Conservation (phyloP, 2,113 vertebrate genomes). For the Entomyzon cyanotis region DNA sequence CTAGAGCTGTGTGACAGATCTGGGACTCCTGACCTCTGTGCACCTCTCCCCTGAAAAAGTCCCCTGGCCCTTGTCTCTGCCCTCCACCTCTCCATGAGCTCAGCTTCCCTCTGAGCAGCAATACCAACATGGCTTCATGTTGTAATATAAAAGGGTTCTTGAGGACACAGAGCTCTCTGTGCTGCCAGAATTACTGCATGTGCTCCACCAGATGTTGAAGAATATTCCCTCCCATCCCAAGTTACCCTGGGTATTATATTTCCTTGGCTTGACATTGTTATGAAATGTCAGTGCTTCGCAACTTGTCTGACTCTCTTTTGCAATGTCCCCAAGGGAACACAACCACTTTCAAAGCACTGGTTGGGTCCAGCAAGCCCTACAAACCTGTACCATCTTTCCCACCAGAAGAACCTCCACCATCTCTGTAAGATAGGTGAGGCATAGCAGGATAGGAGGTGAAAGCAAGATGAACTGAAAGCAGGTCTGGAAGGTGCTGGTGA, state of each 20-base stretch:
- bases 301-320: conserved; percentile 32
- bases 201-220: conserved; percentile 42
- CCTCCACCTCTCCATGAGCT: background rate
- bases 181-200: background rate
- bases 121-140: background rate
- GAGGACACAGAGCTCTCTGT: background rate
- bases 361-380: background rate
- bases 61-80: background rate
- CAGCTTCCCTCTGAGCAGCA: background rate
- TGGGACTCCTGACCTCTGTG: background rate
- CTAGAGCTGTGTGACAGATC: background rate
- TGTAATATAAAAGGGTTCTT: background rate
- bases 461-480: background rate
- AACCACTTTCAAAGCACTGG: background rate
- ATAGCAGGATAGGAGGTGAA: background rate
- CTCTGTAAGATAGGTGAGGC: background rate
- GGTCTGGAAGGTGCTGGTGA: background rate
- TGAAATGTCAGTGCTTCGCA: conserved; percentile 17
- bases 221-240: background rate
- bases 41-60: background rate
- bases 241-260: conserved; percentile 19
- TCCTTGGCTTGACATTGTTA: conserved; percentile 46
- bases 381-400: background rate
- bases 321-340: background rate
- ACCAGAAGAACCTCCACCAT: background rate